phyloP scores from a whole-genome alignment of 2,888 invertebrate genomes.

The Nemurella pictetii region DNA sequence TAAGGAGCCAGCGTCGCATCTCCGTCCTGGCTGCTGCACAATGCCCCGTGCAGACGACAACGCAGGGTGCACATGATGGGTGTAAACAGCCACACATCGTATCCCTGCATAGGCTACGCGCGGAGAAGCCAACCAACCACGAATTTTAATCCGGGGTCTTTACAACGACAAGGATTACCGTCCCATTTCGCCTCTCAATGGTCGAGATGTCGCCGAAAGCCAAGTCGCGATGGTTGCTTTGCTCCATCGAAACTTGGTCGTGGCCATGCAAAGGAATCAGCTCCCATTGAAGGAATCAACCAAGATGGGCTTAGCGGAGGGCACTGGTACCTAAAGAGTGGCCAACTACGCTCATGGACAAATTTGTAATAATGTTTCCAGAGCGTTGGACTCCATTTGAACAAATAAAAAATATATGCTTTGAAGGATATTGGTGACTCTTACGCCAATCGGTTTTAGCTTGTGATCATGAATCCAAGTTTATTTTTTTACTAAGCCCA shows the following conservation, averaged over 20 bases:
- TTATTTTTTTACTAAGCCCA: too few species aligned
- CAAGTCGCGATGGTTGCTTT: constrained; percentile 12
- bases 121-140: constrained; percentile 16
- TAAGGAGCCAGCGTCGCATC: not conserved
- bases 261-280: constrained; percentile 1
- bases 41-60: not conserved
- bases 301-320: not conserved
- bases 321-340: not conserved
- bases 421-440: too few species aligned
- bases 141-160: not conserved
- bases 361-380: too few species aligned
- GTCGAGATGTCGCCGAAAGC: constrained; percentile 16
- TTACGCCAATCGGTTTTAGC: too few species aligned
- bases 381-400: too few species aligned
- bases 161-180: not conserved
- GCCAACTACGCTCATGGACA: too few species aligned
- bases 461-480: too few species aligned
- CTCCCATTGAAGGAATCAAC: constrained; percentile 18
- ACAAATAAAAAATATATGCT: too few species aligned
- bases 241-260: not conserved
- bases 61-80: constrained; percentile 23
- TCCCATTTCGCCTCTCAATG: constrained; percentile 1
- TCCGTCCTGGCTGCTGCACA: not conserved
- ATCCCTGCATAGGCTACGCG: not conserved
- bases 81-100: constrained; percentile 7